Evolutionary conservation across 2,113 vertebrate genomes (phyloP).

Genomic region (Labeo catla): DNA sequence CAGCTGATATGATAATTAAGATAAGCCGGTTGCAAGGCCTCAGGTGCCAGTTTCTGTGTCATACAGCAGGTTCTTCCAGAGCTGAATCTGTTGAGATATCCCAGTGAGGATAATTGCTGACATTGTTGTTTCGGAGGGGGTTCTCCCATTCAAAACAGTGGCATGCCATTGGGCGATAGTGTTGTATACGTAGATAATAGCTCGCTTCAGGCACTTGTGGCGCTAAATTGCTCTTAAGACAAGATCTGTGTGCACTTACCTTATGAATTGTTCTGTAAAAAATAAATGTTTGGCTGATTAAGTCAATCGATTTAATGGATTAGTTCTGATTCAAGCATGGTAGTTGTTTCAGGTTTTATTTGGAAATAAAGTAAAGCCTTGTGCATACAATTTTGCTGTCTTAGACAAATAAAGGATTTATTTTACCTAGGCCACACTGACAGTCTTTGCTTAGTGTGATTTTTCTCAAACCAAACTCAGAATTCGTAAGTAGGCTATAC

Average conservation of each 20-base stretch:
- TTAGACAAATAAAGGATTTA: background rate
- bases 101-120: background rate
- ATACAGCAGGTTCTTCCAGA: constrained; percentile 63
- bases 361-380: background rate
- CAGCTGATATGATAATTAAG: constrained; percentile 72
- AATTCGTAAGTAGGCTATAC: background rate
- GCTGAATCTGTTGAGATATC: background rate
- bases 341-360: background rate
- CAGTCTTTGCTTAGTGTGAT: background rate
- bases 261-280: background rate
- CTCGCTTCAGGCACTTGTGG: background rate
- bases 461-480: background rate
- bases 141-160: constrained; percentile 15
- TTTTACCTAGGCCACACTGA: background rate
- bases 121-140: background rate
- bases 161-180: background rate
- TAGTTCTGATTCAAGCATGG: background rate
- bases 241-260: background rate
- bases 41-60: constrained; percentile 59
- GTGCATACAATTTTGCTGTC: background rate
- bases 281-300: background rate
- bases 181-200: background rate
- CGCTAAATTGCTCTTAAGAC: background rate
- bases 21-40: constrained; percentile 61
- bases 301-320: background rate